These are phyloP conservation scores for Halichondria panicea DNA, from an alignment of 37 sponge, comb jelly and placozoan genomes.

Conservation along the genomic window DNA sequence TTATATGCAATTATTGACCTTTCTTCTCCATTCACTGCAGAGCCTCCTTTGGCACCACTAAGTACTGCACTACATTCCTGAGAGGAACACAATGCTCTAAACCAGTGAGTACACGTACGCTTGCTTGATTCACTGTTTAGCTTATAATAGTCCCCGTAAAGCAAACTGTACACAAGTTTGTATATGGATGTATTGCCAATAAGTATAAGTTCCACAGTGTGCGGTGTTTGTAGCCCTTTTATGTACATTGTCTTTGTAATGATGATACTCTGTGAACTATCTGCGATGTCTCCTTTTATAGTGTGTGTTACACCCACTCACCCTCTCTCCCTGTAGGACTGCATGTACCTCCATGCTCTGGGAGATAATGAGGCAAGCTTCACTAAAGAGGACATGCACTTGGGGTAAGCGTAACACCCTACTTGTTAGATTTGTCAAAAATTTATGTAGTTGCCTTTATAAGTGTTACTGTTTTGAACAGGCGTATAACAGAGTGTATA, in stretches of 20 bases:
- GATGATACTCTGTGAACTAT: background rate
- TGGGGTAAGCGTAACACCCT: conserved; percentile 87
- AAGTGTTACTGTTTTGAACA: too few relatives aligned
- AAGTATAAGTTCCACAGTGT: background rate
- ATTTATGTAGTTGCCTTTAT: too few relatives aligned
- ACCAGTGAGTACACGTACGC: conserved; percentile 59
- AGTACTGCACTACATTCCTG: conserved; percentile 91
- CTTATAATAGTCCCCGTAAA: too few relatives aligned
- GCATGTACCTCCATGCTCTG: conserved; percentile 94
- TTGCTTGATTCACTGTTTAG: background rate
- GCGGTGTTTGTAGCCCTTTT: background rate
- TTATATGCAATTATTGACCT: background rate
- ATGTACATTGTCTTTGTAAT: background rate
- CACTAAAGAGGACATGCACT: conserved; percentile 95
- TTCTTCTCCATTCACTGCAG: conserved; percentile 33
- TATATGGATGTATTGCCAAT: too few relatives aligned
- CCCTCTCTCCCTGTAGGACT: conserved; percentile 62
- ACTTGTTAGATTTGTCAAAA: too few relatives aligned
- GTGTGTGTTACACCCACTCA: background rate
- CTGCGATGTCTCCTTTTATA: background rate
- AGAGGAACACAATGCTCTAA: conserved; percentile 79
- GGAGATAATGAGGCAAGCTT: conserved; percentile 93
- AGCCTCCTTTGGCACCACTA: conserved; percentile 93
- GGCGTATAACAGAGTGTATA: too few relatives aligned
- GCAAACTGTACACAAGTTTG: too few relatives aligned